phyloP scores from a whole-genome alignment of 2,888 invertebrate species.

The Nezara viridula region DNA sequence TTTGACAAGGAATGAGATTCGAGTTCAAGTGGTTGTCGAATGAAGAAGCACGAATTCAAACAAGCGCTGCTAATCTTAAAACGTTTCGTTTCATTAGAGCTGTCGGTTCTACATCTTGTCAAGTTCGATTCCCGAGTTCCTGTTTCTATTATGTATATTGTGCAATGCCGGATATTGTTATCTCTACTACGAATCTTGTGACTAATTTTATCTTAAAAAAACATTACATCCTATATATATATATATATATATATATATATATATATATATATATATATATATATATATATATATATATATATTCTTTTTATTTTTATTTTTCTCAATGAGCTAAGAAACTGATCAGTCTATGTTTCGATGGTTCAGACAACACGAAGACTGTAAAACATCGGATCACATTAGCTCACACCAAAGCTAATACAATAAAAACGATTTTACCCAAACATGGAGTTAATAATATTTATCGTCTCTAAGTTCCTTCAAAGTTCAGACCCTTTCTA shows the following conservation, averaged over 20 bases:
- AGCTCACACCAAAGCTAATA: no score
- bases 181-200: neutral
- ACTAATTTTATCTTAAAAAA: neutral
- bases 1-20: neutral
- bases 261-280: no score
- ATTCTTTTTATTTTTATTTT: no score
- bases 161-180: neutral
- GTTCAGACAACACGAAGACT: no score
- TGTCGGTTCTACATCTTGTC: neutral
- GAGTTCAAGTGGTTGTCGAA: neutral
- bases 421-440: no score
- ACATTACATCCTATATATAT: neutral
- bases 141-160: neutral
- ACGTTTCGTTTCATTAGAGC: constrained; percentile 2
- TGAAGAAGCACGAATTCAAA: constrained; percentile 28
- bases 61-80: neutral
- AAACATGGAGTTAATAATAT: no score
- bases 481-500: neutral
- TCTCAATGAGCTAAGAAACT: no score
- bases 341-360: no score
- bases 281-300: no score
- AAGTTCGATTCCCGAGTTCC: neutral
- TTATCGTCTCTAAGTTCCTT: no score
- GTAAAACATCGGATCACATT: no score
- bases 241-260: no score